Evolutionary conservation across 2,888 invertebrate genomes (phyloP).

Genomic region (Erebia aethiops): DNA sequence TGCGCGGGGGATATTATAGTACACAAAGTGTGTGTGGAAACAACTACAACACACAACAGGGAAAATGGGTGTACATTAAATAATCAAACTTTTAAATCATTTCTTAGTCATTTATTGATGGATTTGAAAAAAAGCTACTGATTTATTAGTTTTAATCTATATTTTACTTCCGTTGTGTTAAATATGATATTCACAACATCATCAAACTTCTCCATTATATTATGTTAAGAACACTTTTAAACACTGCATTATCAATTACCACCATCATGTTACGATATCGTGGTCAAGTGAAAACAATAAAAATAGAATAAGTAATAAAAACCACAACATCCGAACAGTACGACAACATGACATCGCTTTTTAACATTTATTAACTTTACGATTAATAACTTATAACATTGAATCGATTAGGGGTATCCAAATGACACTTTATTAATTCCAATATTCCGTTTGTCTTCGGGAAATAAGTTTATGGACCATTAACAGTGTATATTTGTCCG

Average conservation of each 20-base stretch:
- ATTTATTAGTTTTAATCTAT: too few species aligned
- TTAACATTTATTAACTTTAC: conserved; percentile 23
- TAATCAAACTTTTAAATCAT: too few species aligned
- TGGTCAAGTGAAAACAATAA: neutral
- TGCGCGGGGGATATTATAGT: too few species aligned
- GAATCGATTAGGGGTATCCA: conserved; percentile 30
- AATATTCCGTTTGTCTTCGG: conserved; percentile 33
- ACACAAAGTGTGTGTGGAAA: too few species aligned
- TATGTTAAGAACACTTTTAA: neutral
- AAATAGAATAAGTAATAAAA: conserved; percentile 4
- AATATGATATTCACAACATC: too few species aligned
- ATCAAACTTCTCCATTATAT: too few species aligned
- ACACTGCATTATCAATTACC: neutral
- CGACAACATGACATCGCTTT: conserved; percentile 20
- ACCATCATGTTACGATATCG: neutral
- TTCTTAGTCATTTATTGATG: too few species aligned
- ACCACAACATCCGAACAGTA: neutral
- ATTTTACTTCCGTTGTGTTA: too few species aligned
- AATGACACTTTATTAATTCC: conserved; percentile 35
- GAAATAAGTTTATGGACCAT: conserved; percentile 33
- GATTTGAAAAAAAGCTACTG: too few species aligned
- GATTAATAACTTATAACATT: conserved; percentile 20
- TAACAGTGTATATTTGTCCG: conserved; percentile 30
- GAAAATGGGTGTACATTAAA: too few species aligned
- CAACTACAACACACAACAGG: too few species aligned